Base-by-base conservation (phyloP, 2,113 vertebrate genomes). In the Corythaixoides concolor region DNA sequence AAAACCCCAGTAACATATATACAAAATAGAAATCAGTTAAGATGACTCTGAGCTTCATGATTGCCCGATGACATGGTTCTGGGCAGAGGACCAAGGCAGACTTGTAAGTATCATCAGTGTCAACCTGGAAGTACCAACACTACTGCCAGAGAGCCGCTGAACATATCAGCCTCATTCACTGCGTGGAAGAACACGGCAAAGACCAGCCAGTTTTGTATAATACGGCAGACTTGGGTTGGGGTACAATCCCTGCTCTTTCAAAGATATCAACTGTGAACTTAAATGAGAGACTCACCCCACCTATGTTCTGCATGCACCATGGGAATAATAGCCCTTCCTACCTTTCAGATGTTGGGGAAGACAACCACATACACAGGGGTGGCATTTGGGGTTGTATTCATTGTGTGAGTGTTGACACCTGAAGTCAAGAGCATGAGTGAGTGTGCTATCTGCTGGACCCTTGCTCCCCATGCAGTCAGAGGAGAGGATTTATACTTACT, bases 401-500 rank as follows among this genome's bases (percentile, higher is more conserved):
- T 37, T 4, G 0, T 24, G 35, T 41, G 33, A 85, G 6, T 3
- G 1, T 12, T 49, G 58, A 5, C 3, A 2, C 28, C 43, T 33
- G 2, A 55, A 45, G 59, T 24, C 43, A 30, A 37, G 22, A 72
- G 20, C 30, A 49, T 26, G 60, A 32, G 24, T 11, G 22, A 58
- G 13, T 0, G 24, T 79, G 63, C 64, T 50, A 35, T 39, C 73
- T 84, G 58, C 58, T 37, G 73, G 14, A 60, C 45, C 15, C 33
- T 66, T 56, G 33, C 6, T 89, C 21, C 35, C 10, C 0, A 1
- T 21, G 39, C 28, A 13, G 20, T 47, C 39, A 47, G 11, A 10
- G 17, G 72, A 63, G 49, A 59, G 15, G 39, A 30, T 37, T 88
- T 69, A 8, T 35, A 72, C 56, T 66, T 53, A 15, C 5, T 85